Conservation (phyloP, 37 sponge, comb jelly and placozoan genomes). For the Spongia lamella region DNA sequence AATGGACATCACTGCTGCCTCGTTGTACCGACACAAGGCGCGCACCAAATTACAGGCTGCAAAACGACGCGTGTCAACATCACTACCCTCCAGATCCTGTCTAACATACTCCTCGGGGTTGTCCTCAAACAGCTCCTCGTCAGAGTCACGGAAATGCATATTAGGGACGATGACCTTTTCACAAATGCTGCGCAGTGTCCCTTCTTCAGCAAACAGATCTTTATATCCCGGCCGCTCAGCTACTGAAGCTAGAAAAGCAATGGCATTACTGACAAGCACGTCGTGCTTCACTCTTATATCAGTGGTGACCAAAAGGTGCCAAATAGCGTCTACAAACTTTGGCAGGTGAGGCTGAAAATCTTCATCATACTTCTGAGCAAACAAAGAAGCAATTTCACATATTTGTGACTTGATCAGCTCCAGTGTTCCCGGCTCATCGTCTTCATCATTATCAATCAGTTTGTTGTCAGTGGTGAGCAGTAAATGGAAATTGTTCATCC, state of each 20-base stretch:
- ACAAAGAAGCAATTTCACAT: slow-evolving; percentile 82
- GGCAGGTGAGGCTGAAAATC: slow-evolving; percentile 87
- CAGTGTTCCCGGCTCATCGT: slow-evolving; percentile 85
- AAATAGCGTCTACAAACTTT: slow-evolving; percentile 84
- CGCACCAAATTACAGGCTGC: slow-evolving; percentile 95
- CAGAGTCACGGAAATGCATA: slow-evolving; percentile 83
- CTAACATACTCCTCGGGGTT: slow-evolving; percentile 97
- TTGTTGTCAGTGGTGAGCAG: slow-evolving; percentile 81
- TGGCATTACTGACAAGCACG: slow-evolving; percentile 86
- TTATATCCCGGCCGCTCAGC: slow-evolving; percentile 88
- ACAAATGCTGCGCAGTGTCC: slow-evolving; percentile 82
- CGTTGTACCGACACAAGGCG: slow-evolving; percentile 83
- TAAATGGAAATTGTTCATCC: slow-evolving; percentile 89
- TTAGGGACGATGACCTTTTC: slow-evolving; percentile 92
- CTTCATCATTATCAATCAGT: slow-evolving; percentile 83
- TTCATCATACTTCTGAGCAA: slow-evolving; percentile 99
- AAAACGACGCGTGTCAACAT: slow-evolving; percentile 93
- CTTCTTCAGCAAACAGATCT: slow-evolving; percentile 79
- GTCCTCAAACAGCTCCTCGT: slow-evolving; percentile 97
- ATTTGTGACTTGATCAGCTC: slow-evolving; percentile 94
- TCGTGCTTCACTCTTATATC: slow-evolving; percentile 87
- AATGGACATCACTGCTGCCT: slow-evolving; percentile 78
- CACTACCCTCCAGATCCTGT: slow-evolving; percentile 93
- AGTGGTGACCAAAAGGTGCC: slow-evolving; percentile 89
- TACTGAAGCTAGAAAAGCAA: slow-evolving; percentile 95